Percentiles rank a stretch among this genome's conserved stretches.
Conservation (phyloP, 2,888 invertebrate species). For the Lasioglossum calceatum region DNA sequence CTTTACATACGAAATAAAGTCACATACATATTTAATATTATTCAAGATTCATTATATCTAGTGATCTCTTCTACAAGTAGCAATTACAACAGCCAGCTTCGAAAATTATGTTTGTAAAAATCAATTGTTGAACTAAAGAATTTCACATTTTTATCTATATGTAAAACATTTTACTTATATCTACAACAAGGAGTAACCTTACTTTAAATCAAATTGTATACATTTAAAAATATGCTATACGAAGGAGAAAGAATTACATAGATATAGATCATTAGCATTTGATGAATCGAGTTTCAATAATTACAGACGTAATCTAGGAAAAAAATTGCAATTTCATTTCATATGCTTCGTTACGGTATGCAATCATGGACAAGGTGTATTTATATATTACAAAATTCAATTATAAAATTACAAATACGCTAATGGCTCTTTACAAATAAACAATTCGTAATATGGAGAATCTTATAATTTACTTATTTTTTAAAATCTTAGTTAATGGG, state of each 20-base stretch:
- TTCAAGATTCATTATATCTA: not conserved
- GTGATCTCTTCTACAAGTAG: not conserved
- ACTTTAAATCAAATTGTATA: not conserved
- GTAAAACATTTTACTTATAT: slow-evolving; percentile 6
- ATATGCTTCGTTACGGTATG: not conserved
- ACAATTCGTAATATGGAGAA: slow-evolving; percentile 1
- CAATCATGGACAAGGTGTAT: not conserved
- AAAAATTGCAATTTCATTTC: not conserved
- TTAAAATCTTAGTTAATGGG: not conserved
- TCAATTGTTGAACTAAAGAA: not conserved
- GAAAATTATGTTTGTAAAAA: not conserved
- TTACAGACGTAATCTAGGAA: not conserved
- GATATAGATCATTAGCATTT: not conserved
- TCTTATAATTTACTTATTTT: slow-evolving; percentile 25
- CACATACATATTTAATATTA: slow-evolving; percentile 7
- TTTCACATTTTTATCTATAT: not conserved
- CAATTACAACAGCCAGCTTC: not conserved
- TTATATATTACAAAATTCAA: slow-evolving; percentile 39
- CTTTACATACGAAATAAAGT: not conserved
- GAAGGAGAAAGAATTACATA: not conserved
- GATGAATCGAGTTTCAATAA: not conserved
- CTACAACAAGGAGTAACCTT: not conserved
- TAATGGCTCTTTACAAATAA: not conserved
- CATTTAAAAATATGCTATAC: not conserved
- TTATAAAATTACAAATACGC: slow-evolving; percentile 40